phyloP scores from a whole-genome alignment of 30 jellyfish, hydroid and myxozoan species.

The Pelagia noctiluca region DNA sequence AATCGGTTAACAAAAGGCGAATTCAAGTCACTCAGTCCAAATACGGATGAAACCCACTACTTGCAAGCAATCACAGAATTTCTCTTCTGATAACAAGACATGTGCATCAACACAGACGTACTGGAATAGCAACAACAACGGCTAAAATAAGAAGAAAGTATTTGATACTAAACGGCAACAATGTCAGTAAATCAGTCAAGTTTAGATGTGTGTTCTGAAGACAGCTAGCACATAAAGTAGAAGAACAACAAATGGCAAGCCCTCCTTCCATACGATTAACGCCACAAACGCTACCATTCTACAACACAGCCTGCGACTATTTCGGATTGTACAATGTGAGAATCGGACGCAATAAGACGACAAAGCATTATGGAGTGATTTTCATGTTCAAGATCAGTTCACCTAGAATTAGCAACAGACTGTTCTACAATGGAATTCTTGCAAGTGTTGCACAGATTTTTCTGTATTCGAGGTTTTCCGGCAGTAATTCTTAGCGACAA shows the following conservation, averaged over 20 bases:
- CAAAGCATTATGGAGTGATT: slow-evolving; percentile 60
- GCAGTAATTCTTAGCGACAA: slow-evolving; percentile 62
- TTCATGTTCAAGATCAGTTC: slow-evolving; percentile 37
- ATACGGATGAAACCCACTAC: slow-evolving; percentile 49
- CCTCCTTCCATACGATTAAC: slow-evolving; percentile 45
- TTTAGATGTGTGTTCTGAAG: slow-evolving; percentile 39
- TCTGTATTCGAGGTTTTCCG: slow-evolving; percentile 72
- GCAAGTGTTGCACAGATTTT: slow-evolving; percentile 76
- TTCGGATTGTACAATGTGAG: slow-evolving; percentile 64
- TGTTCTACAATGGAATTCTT: slow-evolving; percentile 50
- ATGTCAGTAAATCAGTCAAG: slow-evolving; percentile 52
- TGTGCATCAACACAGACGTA: slow-evolving; percentile 47
- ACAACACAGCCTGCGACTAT: slow-evolving; percentile 55
- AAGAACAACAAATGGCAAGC: slow-evolving; percentile 63
- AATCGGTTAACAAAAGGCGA: slow-evolving; percentile 51
- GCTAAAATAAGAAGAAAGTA: slow-evolving; percentile 51
- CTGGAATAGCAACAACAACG: slow-evolving; percentile 66
- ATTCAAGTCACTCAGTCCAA: slow-evolving; percentile 61
- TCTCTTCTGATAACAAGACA: slow-evolving; percentile 43
- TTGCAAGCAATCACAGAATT: slow-evolving; percentile 40
- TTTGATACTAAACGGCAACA: slow-evolving; percentile 59
- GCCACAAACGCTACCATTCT: slow-evolving; percentile 73
- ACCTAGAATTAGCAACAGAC: slow-evolving; percentile 51
- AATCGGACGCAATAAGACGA: slow-evolving; percentile 52
- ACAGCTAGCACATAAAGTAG: slow-evolving; percentile 48